Conservation (phyloP, 1,140 invertebrate species). For the Plectrocnemia conspersa region DNA sequence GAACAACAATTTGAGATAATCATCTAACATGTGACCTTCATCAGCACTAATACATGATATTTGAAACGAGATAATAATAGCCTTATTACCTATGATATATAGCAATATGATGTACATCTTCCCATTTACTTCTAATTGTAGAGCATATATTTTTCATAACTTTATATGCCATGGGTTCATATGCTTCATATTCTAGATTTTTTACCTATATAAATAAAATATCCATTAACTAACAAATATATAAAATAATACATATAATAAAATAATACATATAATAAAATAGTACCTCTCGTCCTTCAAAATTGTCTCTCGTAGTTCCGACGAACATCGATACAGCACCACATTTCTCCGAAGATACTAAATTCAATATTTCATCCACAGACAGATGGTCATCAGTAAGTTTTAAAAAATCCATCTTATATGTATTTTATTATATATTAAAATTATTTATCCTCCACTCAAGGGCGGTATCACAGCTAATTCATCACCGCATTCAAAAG, state of each 20-base stretch:
- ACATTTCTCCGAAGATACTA: conserved; percentile 67
- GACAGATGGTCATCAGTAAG: conserved; percentile 64
- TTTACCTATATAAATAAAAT: conserved; percentile 55
- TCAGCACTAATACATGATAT: not conserved
- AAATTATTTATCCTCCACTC: conserved; percentile 66
- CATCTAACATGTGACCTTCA: too few relatives aligned
- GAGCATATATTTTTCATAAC: conserved; percentile 75
- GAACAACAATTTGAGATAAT: too few relatives aligned
- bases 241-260: conserved; percentile 9
- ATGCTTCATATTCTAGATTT: conserved; percentile 88
- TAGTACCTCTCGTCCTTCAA: conserved; percentile 75
- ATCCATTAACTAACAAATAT: conserved; percentile 7
- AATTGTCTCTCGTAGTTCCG: conserved; percentile 87
- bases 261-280: too few relatives aligned
- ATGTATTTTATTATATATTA: not conserved
- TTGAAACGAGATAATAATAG: conserved; percentile 19
- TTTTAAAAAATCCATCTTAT: conserved; percentile 61
- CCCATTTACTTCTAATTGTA: conserved; percentile 66
- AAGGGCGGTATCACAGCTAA: conserved; percentile 83
- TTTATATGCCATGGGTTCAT: conserved; percentile 85
- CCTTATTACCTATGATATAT: conserved; percentile 80
- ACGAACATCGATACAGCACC: conserved; percentile 87
- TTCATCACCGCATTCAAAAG: conserved; percentile 63
- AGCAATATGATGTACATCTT: conserved; percentile 68
- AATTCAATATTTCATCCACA: conserved; percentile 61